Base-by-base conservation (phyloP, 2,888 invertebrate species). In the Aromia moschata region DNA sequence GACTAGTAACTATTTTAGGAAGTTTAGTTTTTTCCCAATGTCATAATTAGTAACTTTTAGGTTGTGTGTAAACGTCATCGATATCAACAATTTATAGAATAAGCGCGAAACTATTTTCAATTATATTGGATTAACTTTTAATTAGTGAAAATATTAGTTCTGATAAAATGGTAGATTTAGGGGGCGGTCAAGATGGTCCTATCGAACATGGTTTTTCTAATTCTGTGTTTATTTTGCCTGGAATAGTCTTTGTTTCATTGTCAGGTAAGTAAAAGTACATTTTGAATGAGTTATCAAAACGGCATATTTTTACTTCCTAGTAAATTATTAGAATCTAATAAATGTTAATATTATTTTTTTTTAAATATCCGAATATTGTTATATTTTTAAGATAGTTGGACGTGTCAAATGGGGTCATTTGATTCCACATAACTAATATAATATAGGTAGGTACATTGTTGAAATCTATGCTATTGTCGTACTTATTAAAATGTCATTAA, bases 191-290 rank as follows among this genome's bases (percentile, higher is more conserved):
- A 59, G 92, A 92, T 71, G 90, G 91, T 4, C 92, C 91, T 0
- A 85, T 92, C 74, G 92, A 93, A 79, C 92, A 93, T 81, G 92
- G 92, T 68, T 94, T 95, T 82, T 92, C 93, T 65, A 94, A 95
- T 82, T 83, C 88, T 38, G 92, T 94, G 68, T 94, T 95, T 80
- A 90, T 94, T 71, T 77, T 94, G 72, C 94, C 95, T 69, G 93
- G 90, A 49, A 87, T 93, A 69, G 85, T 94, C 68, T 89, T 94
- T 70, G 82, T 90, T 69, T 86, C 89, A 68, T 84, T 95, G 76
- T 87, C 92, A 81, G 90, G 94, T 94, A 82, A 86, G 85, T 64
- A 25, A 25, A n/a, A n/a, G n/a, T n/a, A n/a, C n/a, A n/a, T n/a
- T n/a, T n/a, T n/a, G n/a, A n/a, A n/a, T n/a, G n/a, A n/a, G n/a